These are phyloP conservation scores for Gephyroberyx darwinii DNA, from an alignment of 2,797 vertebrate species.

Conservation along the genomic window DNA sequence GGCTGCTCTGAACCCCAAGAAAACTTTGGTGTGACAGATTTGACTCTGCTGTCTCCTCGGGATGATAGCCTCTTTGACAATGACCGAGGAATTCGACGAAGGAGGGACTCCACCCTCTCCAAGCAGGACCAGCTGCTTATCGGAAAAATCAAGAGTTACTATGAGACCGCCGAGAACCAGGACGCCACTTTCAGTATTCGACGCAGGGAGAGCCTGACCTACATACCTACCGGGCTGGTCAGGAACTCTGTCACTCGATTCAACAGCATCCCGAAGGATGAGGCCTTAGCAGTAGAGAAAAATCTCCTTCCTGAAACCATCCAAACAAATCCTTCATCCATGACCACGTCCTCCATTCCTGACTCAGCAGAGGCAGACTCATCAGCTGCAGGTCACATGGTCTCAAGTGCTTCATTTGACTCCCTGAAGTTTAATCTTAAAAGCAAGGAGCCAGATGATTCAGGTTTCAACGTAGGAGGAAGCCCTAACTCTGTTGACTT, in stretches of 20 bases:
- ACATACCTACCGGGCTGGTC: slow-evolving; percentile 92
- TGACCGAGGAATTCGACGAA: slow-evolving; percentile 48
- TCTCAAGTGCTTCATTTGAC: slow-evolving; percentile 60
- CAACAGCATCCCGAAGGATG: slow-evolving; percentile 80
- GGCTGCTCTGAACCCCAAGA: slow-evolving; percentile 55
- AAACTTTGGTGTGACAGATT: slow-evolving; percentile 37
- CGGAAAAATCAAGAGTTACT: slow-evolving; percentile 91
- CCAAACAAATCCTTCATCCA: neutral
- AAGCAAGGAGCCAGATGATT: slow-evolving; percentile 30
- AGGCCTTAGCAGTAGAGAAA: slow-evolving; percentile 35
- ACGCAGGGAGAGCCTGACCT: slow-evolving; percentile 92
- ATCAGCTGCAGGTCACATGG: slow-evolving; percentile 4
- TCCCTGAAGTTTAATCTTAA: slow-evolving; percentile 40
- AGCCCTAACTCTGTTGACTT: neutral
- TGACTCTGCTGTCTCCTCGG: slow-evolving; percentile 46
- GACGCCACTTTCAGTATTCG: slow-evolving; percentile 83
- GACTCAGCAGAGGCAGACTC: slow-evolving; percentile 20
- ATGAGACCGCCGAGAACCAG: slow-evolving; percentile 84
- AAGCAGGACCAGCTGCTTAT: slow-evolving; percentile 88
- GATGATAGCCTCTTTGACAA: slow-evolving; percentile 69
- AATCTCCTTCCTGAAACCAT: neutral
- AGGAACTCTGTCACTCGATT: slow-evolving; percentile 87
- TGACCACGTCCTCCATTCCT: neutral
- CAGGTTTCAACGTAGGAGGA: slow-evolving; percentile 16
- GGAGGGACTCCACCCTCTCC: slow-evolving; percentile 85